Percentiles rank a stretch among this genome's conserved stretches.
These are phyloP conservation scores for Fragariocoptes setiger DNA, from an alignment of 1,140 invertebrate genomes.

Conservation along the genomic window DNA sequence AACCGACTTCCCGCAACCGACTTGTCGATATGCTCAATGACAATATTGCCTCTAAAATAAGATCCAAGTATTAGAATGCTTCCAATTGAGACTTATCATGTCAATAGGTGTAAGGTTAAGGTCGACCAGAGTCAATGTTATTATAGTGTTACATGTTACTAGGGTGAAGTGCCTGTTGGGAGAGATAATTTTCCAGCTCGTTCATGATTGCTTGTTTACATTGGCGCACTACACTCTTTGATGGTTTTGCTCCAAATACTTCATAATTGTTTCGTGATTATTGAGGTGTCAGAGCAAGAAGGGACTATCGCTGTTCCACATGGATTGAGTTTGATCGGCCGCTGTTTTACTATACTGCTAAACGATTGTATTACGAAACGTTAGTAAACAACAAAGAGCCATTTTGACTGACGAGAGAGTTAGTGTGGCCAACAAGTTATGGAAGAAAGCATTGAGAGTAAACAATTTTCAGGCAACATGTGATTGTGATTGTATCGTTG, in stretches of 20 bases:
- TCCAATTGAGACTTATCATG: slow-evolving; percentile 83
- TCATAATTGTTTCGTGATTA: slow-evolving; percentile 66
- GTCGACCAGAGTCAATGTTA: slow-evolving; percentile 73
- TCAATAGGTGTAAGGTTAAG: slow-evolving; percentile 80
- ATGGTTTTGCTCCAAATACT: slow-evolving; percentile 75
- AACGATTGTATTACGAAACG: no score
- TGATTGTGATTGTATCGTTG: no score
- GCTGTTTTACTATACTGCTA: no score
- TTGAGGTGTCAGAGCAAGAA: slow-evolving; percentile 72
- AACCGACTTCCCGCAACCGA: slow-evolving; percentile 75
- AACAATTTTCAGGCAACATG: no score
- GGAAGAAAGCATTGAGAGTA: no score
- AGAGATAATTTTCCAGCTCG: slow-evolving; percentile 57
- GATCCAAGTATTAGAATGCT: no score
- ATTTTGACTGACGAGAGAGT: no score
- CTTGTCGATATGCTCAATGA: slow-evolving; percentile 90
- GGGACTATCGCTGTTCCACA: slow-evolving; percentile 80
- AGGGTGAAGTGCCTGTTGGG: slow-evolving; percentile 67
- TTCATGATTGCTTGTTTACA: slow-evolving; percentile 27
- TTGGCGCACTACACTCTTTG: slow-evolving; percentile 48
- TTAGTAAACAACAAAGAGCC: no score
- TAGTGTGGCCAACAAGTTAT: no score
- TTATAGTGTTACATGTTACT: slow-evolving; percentile 51
- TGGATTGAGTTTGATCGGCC: slow-evolving; percentile 69
- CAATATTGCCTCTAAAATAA: no score